These are phyloP conservation scores for Microplitis deprimator DNA, from an alignment of 2,888 invertebrate genomes.

Conservation along the genomic window DNA sequence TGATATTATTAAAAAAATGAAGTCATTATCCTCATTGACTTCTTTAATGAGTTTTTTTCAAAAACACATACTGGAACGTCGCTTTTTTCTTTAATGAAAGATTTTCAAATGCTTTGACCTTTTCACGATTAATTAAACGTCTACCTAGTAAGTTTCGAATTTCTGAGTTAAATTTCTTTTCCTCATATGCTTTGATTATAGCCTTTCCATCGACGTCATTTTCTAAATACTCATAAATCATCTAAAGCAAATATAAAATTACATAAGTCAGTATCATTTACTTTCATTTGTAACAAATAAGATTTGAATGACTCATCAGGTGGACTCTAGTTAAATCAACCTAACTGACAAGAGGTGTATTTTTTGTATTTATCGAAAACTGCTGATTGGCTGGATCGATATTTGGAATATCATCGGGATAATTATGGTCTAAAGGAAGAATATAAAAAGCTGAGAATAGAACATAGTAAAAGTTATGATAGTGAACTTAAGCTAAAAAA, in stretches of 20 bases:
- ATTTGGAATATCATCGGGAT: neutral
- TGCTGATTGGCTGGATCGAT: neutral
- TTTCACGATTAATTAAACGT: neutral
- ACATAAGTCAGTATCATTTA: neutral
- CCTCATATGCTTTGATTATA: neutral
- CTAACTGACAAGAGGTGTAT: neutral
- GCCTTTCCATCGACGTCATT: neutral
- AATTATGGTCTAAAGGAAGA: neutral
- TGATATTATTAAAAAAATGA: neutral
- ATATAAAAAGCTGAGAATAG: too few relatives aligned
- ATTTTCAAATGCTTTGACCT: conserved; percentile 3
- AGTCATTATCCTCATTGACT: neutral
- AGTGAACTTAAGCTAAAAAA: too few relatives aligned
- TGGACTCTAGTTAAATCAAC: neutral
- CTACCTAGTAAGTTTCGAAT: neutral
- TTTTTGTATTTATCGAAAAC: neutral
- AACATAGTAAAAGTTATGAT: too few relatives aligned
- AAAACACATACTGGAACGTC: conserved; percentile 3
- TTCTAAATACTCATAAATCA: neutral
- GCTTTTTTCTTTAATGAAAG: neutral
- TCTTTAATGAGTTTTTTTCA: neutral
- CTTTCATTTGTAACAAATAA: neutral
- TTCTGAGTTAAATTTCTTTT: conserved; percentile 3
- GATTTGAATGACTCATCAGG: neutral
- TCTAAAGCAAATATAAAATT: neutral